Percentiles rank a stretch among this genome's conserved stretches.
Conservation (phyloP, 2,113 vertebrate species). For the Melanerpes aurifrons region DNA sequence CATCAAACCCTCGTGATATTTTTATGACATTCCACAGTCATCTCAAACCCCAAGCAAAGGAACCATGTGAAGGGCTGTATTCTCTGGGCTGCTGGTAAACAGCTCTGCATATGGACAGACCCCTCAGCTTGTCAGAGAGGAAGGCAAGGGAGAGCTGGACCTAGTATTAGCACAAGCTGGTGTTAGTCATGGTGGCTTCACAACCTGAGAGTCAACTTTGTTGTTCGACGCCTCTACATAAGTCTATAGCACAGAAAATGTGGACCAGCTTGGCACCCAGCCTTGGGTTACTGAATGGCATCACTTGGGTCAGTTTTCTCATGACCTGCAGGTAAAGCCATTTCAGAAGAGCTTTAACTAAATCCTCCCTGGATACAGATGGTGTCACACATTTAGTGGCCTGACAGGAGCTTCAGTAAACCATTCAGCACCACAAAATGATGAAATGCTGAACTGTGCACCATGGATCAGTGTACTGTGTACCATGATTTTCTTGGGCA, state of each 20-base stretch:
- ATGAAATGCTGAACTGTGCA: neutral
- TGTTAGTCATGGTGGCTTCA: neutral
- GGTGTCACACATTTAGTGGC: neutral
- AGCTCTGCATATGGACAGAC: rapidly evolving
- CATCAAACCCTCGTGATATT: neutral
- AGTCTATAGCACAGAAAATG: neutral
- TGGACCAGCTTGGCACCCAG: neutral
- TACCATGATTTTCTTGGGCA: neutral
- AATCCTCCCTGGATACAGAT: neutral
- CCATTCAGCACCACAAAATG: neutral
- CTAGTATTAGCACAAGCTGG: neutral
- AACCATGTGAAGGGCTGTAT: neutral
- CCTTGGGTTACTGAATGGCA: neutral
- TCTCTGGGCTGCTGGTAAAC: neutral
- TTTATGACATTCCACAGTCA: neutral
- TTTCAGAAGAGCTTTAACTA: neutral
- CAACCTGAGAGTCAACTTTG: neutral
- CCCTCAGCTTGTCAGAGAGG: neutral
- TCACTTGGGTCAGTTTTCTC: neutral
- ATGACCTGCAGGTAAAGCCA: neutral
- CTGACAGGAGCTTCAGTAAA: neutral
- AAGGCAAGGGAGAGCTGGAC: neutral
- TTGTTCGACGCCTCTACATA: neutral
- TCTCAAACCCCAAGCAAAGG: neutral
- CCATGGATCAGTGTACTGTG: neutral